Percentiles rank a stretch among this genome's conserved stretches.
Conservation (phyloP, 2,888 invertebrate species). For the Melieria crassipennis region DNA sequence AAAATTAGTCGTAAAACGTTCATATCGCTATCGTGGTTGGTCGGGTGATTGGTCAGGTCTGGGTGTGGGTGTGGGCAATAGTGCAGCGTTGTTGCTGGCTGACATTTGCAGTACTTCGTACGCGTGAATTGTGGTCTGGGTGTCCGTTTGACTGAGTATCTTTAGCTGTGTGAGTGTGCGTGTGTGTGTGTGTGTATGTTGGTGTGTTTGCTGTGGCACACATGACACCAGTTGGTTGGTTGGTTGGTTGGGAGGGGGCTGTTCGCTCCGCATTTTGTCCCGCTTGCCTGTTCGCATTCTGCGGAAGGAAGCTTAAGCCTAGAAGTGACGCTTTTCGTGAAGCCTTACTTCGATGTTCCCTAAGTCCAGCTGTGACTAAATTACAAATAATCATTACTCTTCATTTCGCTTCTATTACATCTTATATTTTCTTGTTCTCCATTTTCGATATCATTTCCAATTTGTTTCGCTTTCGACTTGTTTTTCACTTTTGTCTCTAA, state of each 20-base stretch:
- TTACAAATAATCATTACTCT: background rate
- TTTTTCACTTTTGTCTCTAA: slow-evolving; percentile 17
- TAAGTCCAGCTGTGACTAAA: slow-evolving; percentile 31
- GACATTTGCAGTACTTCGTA: background rate
- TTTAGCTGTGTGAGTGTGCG: slow-evolving; percentile 20
- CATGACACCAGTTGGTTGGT: slow-evolving; percentile 1
- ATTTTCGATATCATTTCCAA: slow-evolving; percentile 12
- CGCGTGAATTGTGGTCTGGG: no score
- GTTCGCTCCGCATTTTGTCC: background rate
- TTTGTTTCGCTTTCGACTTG: background rate
- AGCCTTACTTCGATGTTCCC: slow-evolving; percentile 13
- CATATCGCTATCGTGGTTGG: background rate
- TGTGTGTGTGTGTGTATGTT: slow-evolving; percentile 22
- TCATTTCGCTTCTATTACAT: background rate
- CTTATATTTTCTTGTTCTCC: slow-evolving; percentile 17
- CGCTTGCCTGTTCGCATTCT: background rate
- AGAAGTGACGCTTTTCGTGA: background rate
- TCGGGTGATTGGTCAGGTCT: background rate
- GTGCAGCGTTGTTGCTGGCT: slow-evolving; percentile 20
- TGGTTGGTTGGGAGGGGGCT: background rate
- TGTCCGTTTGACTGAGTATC: no score
- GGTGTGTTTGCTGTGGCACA: slow-evolving; percentile 25
- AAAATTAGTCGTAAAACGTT: slow-evolving; percentile 28
- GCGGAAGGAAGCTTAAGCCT: background rate
- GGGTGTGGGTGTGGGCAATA: background rate